phyloP scores from a whole-genome alignment of 1,140 invertebrate genomes.

The Solen grandis region DNA sequence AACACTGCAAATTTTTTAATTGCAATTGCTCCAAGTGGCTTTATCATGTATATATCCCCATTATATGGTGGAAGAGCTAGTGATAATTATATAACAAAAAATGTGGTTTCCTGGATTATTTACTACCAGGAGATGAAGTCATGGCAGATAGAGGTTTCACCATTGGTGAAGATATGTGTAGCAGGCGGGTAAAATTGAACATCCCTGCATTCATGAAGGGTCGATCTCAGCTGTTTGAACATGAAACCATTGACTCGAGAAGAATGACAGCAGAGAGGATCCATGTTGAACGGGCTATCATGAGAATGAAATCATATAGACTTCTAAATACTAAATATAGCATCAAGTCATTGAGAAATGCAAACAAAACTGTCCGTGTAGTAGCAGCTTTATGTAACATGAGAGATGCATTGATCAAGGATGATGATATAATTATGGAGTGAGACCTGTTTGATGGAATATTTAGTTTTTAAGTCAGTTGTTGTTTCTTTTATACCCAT shows the following conservation, averaged over 20 bases:
- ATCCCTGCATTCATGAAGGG: constrained; percentile 64
- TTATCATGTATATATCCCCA: constrained; percentile 71
- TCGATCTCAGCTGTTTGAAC: constrained; percentile 44
- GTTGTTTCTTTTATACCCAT: too few relatives aligned
- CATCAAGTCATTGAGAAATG: neutral
- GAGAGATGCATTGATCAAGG: constrained; percentile 13
- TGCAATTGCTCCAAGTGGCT: constrained; percentile 71
- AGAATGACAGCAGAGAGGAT: constrained; percentile 66
- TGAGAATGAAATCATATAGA: constrained; percentile 41
- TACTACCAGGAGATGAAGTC: constrained; percentile 31
- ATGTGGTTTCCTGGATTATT: constrained; percentile 47
- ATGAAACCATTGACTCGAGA: constrained; percentile 61
- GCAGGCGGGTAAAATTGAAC: constrained; percentile 37
- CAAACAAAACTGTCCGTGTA: constrained; percentile 12
- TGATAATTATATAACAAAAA: constrained; percentile 71
- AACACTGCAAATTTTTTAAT: constrained; percentile 72
- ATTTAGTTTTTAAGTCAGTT: too few relatives aligned
- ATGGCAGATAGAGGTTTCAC: constrained; percentile 41
- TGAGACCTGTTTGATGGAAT: too few relatives aligned
- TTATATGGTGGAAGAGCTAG: constrained; percentile 68
- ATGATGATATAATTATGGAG: too few relatives aligned
- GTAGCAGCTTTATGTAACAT: constrained; percentile 34
- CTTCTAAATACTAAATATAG: constrained; percentile 16
- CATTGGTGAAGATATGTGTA: constrained; percentile 41
- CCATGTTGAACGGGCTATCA: constrained; percentile 72